Evolutionary conservation across 2,113 vertebrate species (phyloP), one percentile per base, ranked within the genome.

Genomic region (Amphilophus citrinellus): DNA sequence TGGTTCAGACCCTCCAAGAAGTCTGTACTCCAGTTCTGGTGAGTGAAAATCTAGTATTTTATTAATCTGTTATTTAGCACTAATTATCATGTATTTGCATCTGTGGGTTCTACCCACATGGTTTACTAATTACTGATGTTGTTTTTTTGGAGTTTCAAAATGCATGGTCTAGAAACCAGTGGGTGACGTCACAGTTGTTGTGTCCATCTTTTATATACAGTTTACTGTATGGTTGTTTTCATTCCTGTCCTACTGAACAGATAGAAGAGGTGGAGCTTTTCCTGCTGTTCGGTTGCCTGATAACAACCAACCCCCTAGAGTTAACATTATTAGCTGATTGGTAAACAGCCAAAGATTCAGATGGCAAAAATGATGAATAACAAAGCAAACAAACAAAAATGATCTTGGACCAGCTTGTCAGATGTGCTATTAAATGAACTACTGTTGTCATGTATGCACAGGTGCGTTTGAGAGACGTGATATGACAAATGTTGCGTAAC

Each of bases 181-280:
- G 44, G 44, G 24, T 50, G 66, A 50, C 15, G 27, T 27, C 24
- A 71, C 47, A 27, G 66, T 50, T 20, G 66, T 50, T 50, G 15
- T 50, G 66, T 71, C 66, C 66, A 71, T 50, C 66, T 71, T 71
- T 50, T 71, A 20, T 44, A 27, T 71, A 71, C 65, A 71, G 65
- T 71, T 50, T 71, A 30, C 30, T 30, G 30, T 30, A 50, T 71
- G 50, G 66, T 30, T 71, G 66, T 68, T 68, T 8, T 68, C 9
- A 18, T 44, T 47, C 22, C 37, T 39, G 37, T 39, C 37, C 8
- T 39, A 39, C 8, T 39, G 37, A 9, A 10, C 8, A 39, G 37
- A 44, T 5, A 44, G 42, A 44, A 44, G 42, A 44, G 42, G 11
- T 44, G 42, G 42, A 44, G 42, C 3, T 44, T 44, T 44, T 4